Base-by-base conservation (phyloP, 2,888 invertebrate genomes). In the Capitulum mitella region DNA sequence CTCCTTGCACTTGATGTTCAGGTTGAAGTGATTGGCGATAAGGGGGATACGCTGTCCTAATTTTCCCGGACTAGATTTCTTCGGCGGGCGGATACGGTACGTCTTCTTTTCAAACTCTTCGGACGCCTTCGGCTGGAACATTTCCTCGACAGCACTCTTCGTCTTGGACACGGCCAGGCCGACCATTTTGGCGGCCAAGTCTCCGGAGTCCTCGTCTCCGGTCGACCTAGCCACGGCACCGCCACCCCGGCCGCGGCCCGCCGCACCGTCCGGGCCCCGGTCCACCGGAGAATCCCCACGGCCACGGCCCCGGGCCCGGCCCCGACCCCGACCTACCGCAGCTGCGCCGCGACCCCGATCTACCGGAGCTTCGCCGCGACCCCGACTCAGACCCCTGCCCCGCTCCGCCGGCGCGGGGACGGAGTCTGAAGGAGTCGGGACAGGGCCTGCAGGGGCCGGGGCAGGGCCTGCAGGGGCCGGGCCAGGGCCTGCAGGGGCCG, bases 21-120 rank as follows among this genome's bases (percentile, higher is more conserved):
- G 26, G 46, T 75, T 29, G 29, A 75, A 75, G 19, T 75, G 75
- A 19, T 75, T 75, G 75, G 75, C n/a, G n/a, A 75, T n/a, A 3
- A 75, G 46, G 0, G 40, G 22, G n/a, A 75, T 75, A 8, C 43
- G 74, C 6, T 43, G 74, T 26, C 74, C 74, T n/a, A 43, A 8
- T n/a, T 26, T 75, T 1, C 74, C 74, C 3, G 43, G 40, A 6
- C 29, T 29, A 2, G 3, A 1, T 10, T 40, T 43, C 46, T 75
- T 75, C 1, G 75, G 75, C 26, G 75, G 75, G 8, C 29, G n/a
- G 3, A 75, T 10, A 14, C 70, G 58, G 29, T 58, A 58, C 5
- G 58, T 58, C 37, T 34, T 37, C 22, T 22, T 6, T 1, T 10
- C 32, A 2, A 22, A 1, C 70, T 6, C 26, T 19, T 34, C 70